Evolutionary conservation across 2,113 vertebrate species (phyloP).

Genomic region (Myiozetetes cayanensis): DNA sequence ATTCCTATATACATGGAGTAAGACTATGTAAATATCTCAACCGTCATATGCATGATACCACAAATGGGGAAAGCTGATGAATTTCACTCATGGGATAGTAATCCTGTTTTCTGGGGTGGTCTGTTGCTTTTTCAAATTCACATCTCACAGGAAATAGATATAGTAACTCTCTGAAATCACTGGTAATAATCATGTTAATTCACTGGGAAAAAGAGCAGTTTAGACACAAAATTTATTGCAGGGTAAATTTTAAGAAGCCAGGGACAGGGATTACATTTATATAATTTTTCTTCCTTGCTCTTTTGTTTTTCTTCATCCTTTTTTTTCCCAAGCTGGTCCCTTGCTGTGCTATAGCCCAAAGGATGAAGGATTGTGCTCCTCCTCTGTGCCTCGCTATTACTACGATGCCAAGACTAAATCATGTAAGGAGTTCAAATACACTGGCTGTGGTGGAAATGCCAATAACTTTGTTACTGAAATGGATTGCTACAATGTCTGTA

Average conservation of each 20-base stretch:
- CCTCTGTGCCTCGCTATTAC: constrained; percentile 86
- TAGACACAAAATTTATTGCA: neutral
- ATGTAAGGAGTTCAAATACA: constrained; percentile 86
- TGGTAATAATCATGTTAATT: neutral
- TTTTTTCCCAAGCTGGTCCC: constrained; percentile 70
- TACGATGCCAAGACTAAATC: constrained; percentile 77
- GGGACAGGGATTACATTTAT: neutral
- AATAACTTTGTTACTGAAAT: constrained; percentile 86
- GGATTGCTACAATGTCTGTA: constrained; percentile 80
- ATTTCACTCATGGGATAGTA: neutral
- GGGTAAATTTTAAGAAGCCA: neutral
- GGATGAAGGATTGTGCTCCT: constrained; percentile 85
- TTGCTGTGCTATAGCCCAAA: constrained; percentile 81
- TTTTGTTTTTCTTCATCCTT: neutral
- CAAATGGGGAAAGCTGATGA: neutral
- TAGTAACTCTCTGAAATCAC: neutral
- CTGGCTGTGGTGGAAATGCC: constrained; percentile 88
- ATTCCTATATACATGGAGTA: neutral
- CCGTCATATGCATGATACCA: neutral
- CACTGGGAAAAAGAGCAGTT: neutral
- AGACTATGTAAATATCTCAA: neutral
- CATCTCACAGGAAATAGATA: neutral
- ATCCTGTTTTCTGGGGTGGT: neutral
- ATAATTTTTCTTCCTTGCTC: neutral
- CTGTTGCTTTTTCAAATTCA: neutral